Conservation (phyloP, 2,797 vertebrate genomes). For the Alca torda region DNA sequence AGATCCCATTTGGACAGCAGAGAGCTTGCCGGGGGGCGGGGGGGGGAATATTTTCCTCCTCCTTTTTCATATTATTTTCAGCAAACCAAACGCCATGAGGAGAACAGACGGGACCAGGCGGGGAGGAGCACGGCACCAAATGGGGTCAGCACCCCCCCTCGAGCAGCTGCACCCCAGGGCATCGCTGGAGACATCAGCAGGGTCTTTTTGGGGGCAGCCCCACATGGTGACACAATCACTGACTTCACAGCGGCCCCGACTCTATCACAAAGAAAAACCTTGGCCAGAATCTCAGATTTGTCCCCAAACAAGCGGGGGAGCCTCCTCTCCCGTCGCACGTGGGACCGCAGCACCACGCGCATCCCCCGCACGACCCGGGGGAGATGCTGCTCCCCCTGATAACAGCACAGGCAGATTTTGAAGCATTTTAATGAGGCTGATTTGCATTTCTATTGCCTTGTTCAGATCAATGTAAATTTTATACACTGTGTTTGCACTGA, state of each 20-base stretch:
- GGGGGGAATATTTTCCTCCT: background rate
- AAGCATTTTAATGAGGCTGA: background rate
- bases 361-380: accelerated
- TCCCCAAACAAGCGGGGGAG: background rate
- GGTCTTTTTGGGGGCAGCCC: background rate
- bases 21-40: background rate
- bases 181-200: accelerated
- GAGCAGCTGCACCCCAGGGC: background rate
- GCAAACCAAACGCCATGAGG: background rate
- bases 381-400: background rate
- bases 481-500: background rate
- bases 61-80: background rate
- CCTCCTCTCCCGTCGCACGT: accelerated
- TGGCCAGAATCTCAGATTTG: background rate
- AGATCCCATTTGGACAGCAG: background rate
- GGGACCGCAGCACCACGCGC: accelerated
- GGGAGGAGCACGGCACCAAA: accelerated
- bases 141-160: background rate
- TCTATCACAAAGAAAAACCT: background rate
- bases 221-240: background rate
- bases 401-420: background rate
- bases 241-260: background rate
- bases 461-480: background rate
- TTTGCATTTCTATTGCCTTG: slow-evolving; percentile 29
- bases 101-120: accelerated